Evolutionary conservation across 2,888 invertebrate species (phyloP), one percentile per base, ranked within the genome.

Genomic region (Eristalis arbustorum): DNA sequence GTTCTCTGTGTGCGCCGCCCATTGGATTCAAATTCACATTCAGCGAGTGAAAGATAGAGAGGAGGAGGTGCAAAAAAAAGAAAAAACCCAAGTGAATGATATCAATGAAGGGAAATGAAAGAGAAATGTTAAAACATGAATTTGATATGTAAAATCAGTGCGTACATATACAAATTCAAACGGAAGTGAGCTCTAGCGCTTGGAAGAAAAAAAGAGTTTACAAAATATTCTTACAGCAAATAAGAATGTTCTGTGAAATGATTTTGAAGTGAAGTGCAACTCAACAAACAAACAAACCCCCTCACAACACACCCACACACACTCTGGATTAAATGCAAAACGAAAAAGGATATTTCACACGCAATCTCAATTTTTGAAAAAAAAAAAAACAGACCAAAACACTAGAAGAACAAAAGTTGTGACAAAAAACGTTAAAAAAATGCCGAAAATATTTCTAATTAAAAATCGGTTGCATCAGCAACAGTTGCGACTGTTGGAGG

Each of bases 371-470:
- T 31, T 37, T 57, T 75, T 68, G 3, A 83, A 76, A 62, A 64
- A 37, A 23, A 37, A 69, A 49, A 25, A 57, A 8, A 64, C n/a
- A 69, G 63, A 8, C 14, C 1, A 63, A 49, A 49, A 49, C 18
- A 49, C 49, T 42, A 49, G 34, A 59, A 42, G n/a, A 62, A 66
- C 31, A 62, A 69, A 31, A 31, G 31, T 31, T 31, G n/a, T n/a
- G 49, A 34, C 31, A 67, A 40, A 68, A 80, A 67, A n/a, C n/a
- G n/a, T n/a, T n/a, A n/a, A n/a, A 62, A 63, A 87, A 83, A 98
- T 98, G 98, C 98, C 98, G 95, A 98, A 98, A 95, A 98, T 98
- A 93, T 98, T 97, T 94, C 94, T 97, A 91, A 97, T 98, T 91
- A 98, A 97, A 94, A 96, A 97, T 93, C 95, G 97, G 92, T 95